Evolutionary conservation across 2,797 vertebrate species (phyloP).

Genomic region (Enteromius argenteus): DNA sequence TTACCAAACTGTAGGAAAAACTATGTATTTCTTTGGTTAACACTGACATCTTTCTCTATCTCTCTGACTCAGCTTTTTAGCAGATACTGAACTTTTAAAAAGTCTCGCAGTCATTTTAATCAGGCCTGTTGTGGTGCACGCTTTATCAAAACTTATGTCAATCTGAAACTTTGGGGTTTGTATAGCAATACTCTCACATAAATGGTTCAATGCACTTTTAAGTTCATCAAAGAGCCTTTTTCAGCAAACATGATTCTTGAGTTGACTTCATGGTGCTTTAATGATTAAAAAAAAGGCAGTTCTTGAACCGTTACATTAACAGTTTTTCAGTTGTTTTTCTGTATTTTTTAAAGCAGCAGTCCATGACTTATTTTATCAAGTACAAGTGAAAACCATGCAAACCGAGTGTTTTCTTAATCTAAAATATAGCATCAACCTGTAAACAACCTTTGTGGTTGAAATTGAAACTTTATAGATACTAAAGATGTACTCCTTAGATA

Average conservation of each 20-base stretch:
- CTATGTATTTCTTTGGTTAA: slow-evolving; percentile 4
- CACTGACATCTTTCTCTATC: slow-evolving; percentile 41
- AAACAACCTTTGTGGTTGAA: slow-evolving; percentile 11
- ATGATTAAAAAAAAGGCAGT: too few relatives aligned
- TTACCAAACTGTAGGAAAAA: slow-evolving; percentile 66
- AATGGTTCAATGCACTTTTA: background rate
- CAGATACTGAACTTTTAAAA: slow-evolving; percentile 37
- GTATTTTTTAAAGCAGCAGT: background rate
- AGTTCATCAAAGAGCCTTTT: background rate
- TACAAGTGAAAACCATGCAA: background rate
- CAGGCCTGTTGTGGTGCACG: slow-evolving; percentile 23
- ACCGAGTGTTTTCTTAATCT: background rate
- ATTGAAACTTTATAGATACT: slow-evolving; percentile 10
- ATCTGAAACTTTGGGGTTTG: slow-evolving; percentile 52
- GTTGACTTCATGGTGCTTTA: background rate
- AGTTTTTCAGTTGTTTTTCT: background rate
- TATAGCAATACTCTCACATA: background rate
- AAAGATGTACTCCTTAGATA: background rate
- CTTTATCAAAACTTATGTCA: slow-evolving; percentile 45
- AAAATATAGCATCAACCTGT: background rate
- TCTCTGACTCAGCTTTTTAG: slow-evolving; percentile 57
- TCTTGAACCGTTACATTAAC: background rate
- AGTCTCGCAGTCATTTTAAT: slow-evolving; percentile 10
- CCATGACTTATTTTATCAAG: background rate
- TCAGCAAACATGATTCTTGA: background rate